Percentiles rank a stretch among this genome's conserved stretches.
phyloP scores from a whole-genome alignment of 2,113 vertebrate genomes.

The Chunga burmeisteri region DNA sequence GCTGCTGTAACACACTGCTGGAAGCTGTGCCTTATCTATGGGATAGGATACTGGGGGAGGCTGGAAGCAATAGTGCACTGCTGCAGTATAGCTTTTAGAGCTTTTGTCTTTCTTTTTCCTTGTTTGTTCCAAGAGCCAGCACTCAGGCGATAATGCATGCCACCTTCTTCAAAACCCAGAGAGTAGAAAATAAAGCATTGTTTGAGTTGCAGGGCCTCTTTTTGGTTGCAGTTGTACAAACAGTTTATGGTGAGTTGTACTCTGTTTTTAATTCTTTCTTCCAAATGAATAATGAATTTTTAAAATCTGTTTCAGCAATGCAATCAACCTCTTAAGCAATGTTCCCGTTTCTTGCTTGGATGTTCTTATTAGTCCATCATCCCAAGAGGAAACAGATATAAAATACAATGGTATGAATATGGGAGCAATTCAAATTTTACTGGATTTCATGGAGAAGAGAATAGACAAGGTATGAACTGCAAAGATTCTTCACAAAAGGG shows the following conservation, averaged over 20 bases:
- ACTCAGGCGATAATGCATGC: not conserved
- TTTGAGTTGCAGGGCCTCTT: not conserved
- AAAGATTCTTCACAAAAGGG: not conserved
- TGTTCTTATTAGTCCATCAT: constrained; percentile 86
- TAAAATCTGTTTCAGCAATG: constrained; percentile 83
- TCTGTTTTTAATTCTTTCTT: constrained; percentile 22
- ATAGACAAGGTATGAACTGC: constrained; percentile 91
- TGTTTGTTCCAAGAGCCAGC: not conserved
- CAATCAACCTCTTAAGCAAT: constrained; percentile 96
- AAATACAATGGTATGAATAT: constrained; percentile 91
- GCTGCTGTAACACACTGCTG: not conserved
- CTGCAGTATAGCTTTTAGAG: not conserved
- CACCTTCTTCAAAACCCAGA: not conserved
- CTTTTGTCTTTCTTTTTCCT: not conserved
- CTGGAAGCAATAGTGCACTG: not conserved
- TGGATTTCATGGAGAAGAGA: constrained; percentile 97
- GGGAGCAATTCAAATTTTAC: constrained; percentile 84
- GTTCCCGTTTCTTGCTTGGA: constrained; percentile 92
- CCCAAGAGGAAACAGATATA: constrained; percentile 80
- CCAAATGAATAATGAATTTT: constrained; percentile 51
- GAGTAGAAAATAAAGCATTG: not conserved
- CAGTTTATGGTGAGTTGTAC: not conserved
- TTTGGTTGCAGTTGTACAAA: not conserved
- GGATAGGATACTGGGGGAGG: not conserved
- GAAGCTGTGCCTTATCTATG: not conserved